These are phyloP conservation scores for Athalia rosae DNA, from an alignment of 2,888 invertebrate genomes.

Conservation along the genomic window DNA sequence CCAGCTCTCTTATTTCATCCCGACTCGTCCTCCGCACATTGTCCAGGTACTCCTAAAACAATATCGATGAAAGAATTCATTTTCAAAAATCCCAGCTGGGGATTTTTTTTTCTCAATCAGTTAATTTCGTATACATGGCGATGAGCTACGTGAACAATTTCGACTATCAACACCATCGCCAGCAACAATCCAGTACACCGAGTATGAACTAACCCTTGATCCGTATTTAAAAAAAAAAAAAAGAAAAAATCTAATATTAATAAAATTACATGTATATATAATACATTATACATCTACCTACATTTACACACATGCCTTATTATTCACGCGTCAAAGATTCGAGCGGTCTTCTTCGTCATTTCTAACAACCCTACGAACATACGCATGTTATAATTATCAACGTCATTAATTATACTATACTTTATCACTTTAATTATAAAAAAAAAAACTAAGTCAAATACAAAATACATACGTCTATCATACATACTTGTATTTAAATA, in stretches of 20 bases:
- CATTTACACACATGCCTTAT: not conserved
- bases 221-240: not conserved
- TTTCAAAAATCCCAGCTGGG: too few species aligned
- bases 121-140: too few species aligned
- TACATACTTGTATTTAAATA: conserved; percentile 51
- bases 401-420: conserved; percentile 45
- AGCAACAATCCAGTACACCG: too few species aligned
- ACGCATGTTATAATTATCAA: conserved; percentile 32
- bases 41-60: too few species aligned
- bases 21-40: too few species aligned
- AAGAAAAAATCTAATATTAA: not conserved
- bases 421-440: conserved; percentile 48
- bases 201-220: too few species aligned
- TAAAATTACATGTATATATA: conserved; percentile 1
- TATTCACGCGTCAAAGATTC: conserved; percentile 8
- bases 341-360: conserved; percentile 21
- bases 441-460: conserved; percentile 46
- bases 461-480: conserved; percentile 62
- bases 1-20: too few species aligned
- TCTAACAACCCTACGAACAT: conserved; percentile 29
- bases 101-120: too few species aligned
- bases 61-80: too few species aligned
- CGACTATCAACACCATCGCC: too few species aligned
- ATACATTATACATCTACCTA: not conserved
- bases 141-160: too few species aligned